Base-by-base conservation (phyloP, 2,888 invertebrate genomes). In the Ochlodes sylvanus region DNA sequence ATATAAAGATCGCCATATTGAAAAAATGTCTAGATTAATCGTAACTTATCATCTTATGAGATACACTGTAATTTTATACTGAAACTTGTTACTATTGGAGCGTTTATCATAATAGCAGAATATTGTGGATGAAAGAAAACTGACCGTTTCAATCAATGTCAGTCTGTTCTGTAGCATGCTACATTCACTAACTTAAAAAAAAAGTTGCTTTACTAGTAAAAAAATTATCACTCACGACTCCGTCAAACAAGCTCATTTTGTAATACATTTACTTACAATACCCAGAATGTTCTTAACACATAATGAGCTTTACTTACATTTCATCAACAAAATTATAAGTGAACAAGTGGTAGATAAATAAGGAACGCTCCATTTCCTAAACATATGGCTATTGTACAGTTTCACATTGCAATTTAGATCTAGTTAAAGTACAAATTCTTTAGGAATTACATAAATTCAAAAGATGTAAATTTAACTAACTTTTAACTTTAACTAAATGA, bases 1-100 rank as follows among this genome's bases (percentile, higher is more conserved):
- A 90, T 94, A 93, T 92, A 94, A 94, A 91, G 90, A 93, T 94
- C 89, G 93, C 93, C 94, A 91, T 94, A 94, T 92, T 94, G 93
- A 94, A 94, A 94, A 93, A 90, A 91, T 85, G 63, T 85, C 91
- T 92, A 92, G 89, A 91, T 91, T 92, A 91, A 88, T 88, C 86
- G 84, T 92, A 92, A 92, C 93, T 92, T 92, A 92, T 90, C 78
- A 89, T 88, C 92, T 91, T 92, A 92, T 86, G 89, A 92, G 90
- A 92, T 93, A 93, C 92, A 92, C 92, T 90, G 91, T 90, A 92
- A 93, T 92, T 52, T 92, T 92, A 90, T 90, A 90, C 86, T 90
- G 91, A 87, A 87, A 84, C 83, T 82, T 86, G 84, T 84, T 85
- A 86, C 88, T 89, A 88, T 87, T 82, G 91, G 92, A 92, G 92